Evolutionary conservation across 2,113 vertebrate genomes (phyloP), one percentile per base, ranked within the genome.

Genomic region (Puma concolor): DNA sequence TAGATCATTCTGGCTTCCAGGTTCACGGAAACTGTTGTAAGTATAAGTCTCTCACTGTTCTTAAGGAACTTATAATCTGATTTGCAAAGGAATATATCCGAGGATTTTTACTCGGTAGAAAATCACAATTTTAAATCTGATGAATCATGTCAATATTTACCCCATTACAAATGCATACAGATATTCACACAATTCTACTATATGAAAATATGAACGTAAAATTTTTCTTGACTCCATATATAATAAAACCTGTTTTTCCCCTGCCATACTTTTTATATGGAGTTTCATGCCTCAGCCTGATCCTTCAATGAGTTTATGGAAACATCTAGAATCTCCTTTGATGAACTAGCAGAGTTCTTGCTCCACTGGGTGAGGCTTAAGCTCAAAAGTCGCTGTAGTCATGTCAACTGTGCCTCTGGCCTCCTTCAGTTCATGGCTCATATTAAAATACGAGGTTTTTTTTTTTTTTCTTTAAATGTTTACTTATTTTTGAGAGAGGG

Each of bases 311-410:
- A 86, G 50, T 2, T 92, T 44, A 74, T 52, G 11, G 60, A 93
- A 95, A 33, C 33, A 71, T 52, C 96, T 86, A 67, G 93, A 92
- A 52, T 89, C 48, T 90, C 36, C 36, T 86, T n/a, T 88, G 38
- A 93, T 36, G 84, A 13, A 33, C 38, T 44, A 38, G 16, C 36
- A 64, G 64, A 72, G 16, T 92, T 94, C 23, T 88, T 3, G 84
- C 38, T 74, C 69, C 19, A 5, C 41, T 41, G 19, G 48, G 25
- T 76, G 2, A 0, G 44, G 38, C 36, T 87, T 6, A 44, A 80
- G 5, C 31, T 31, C 25, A 0, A 50, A 38, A 87, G 83, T 74
- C 54, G 25, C n/a, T n/a, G 50, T 64, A 7, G 7, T 44, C 25
- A 4, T 11, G 5, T 36, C 1, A 13, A 36, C 7, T 31, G 29